Evolutionary conservation across 2,888 invertebrate genomes (phyloP), one percentile per base, ranked within the genome.

Genomic region (Encarsia formosa): DNA sequence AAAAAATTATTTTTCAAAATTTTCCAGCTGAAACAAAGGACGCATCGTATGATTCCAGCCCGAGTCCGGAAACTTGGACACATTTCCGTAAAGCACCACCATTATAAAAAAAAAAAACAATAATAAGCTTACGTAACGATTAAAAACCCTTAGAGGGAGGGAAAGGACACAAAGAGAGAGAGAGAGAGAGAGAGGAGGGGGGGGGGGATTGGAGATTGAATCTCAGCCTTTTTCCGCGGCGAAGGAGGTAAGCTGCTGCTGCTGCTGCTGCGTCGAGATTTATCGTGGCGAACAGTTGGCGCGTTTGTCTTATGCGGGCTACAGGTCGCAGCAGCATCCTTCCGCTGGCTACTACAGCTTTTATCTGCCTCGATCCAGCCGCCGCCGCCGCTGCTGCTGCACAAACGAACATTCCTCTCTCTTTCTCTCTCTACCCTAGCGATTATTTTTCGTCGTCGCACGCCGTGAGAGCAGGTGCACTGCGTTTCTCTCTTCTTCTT

Each of bases 321-420:
- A 60, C 56, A 64, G 49, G 62, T 59, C 59, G 55, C 63, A n/a
- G n/a, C n/a, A n/a, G 53, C 54, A 57, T 62, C 52, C 62, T 63
- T 57, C 54, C 57, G 54, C 54, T 51, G 49, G n/a, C 29, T 29
- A 43, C 51, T 41, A 9, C 32, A 8, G 26, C 39, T 24, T 53
- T 54, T 54, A 49, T 49, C 46, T 46, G 39, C 43, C 43, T 18
- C 50, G 6, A 11, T 11, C 11, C 6, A 6, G 26, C 26, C 11
- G 26, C 26, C 11, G 6, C 11, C 6, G 6, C 26, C 11, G 49
- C 44, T 49, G 49, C 49, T 19, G 40, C 49, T 45, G 49, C 53
- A 44, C 46, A 50, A 54, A 50, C 50, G 42, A 46, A 49, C 49
- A 54, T 50, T 54, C 47, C 38, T 39, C 32, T 19, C 11, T 24